Conservation (phyloP, 2,113 vertebrate genomes). For the Macroglossus sobrinus region DNA sequence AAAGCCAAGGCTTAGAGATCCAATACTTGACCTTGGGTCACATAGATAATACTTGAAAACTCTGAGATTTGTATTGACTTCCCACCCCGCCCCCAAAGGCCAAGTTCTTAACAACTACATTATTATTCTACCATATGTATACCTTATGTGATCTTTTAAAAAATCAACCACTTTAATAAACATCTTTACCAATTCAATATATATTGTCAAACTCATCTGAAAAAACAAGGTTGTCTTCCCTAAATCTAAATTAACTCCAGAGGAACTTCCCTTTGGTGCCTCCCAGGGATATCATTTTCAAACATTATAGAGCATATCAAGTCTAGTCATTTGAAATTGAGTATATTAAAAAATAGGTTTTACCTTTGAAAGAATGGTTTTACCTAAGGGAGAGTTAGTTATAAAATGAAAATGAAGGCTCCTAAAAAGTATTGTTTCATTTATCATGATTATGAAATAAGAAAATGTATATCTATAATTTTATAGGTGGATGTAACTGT, state of each 20-base stretch:
- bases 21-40: background rate
- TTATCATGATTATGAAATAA: background rate
- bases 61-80: background rate
- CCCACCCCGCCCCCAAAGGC: background rate
- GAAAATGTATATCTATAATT: background rate
- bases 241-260: conserved; percentile 33
- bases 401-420: background rate
- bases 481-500: background rate
- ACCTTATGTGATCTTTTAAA: background rate
- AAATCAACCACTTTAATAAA: background rate
- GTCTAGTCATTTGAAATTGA: background rate
- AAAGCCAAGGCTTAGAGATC: background rate
- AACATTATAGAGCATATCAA: background rate
- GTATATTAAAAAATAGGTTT: background rate
- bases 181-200: background rate
- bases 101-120: background rate
- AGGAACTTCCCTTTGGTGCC: background rate
- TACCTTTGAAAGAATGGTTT: background rate
- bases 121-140: background rate
- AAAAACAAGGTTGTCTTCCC: background rate
- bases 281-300: background rate
- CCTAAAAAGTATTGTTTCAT: background rate
- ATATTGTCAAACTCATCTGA: background rate
- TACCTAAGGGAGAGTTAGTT: background rate
- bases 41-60: background rate